These are phyloP conservation scores for Philaenus spumarius DNA, from an alignment of 1,140 invertebrate genomes.

Conservation along the genomic window DNA sequence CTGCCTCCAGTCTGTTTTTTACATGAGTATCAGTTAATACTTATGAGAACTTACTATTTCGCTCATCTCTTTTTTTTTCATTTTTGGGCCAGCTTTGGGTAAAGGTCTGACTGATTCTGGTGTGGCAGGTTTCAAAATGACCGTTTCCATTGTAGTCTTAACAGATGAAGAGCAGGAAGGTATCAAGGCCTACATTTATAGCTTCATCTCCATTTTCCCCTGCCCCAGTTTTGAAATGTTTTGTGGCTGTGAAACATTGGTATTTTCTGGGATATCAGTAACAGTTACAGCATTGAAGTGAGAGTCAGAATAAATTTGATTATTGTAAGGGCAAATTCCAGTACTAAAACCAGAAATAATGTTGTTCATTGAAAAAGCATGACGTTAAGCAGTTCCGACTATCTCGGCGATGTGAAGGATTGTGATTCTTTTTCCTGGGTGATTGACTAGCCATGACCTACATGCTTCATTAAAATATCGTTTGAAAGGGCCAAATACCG, in stretches of 20 bases:
- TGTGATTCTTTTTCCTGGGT: neutral
- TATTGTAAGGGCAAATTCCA: slow-evolving; percentile 36
- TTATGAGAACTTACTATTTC: neutral
- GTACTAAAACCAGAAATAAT: slow-evolving; percentile 33
- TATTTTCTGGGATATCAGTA: slow-evolving; percentile 37
- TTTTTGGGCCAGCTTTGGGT: slow-evolving; percentile 17
- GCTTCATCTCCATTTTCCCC: neutral
- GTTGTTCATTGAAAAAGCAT: slow-evolving; percentile 36
- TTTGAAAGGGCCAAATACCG: slow-evolving; percentile 26
- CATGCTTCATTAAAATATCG: slow-evolving; percentile 3
- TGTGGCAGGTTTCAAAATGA: neutral
- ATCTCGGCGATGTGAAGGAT: slow-evolving; percentile 11
- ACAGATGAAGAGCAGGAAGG: neutral
- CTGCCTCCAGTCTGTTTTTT: slow-evolving; percentile 14
- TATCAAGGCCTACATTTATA: neutral
- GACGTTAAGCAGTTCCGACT: slow-evolving; percentile 27
- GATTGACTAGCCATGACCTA: neutral
- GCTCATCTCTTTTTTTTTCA: slow-evolving; percentile 2
- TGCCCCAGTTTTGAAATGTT: no score
- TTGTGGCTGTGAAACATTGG: no score
- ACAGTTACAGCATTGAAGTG: slow-evolving; percentile 34
- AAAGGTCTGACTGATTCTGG: slow-evolving; percentile 18
- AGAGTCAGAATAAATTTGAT: slow-evolving; percentile 33
- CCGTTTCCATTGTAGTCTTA: neutral
- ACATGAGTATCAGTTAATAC: slow-evolving; percentile 16